A percentile compares a stretch with the other conserved stretches of the same genome.
Evolutionary conservation across 2,113 vertebrate genomes (phyloP).

Genomic region (Tilapia sparmanii): DNA sequence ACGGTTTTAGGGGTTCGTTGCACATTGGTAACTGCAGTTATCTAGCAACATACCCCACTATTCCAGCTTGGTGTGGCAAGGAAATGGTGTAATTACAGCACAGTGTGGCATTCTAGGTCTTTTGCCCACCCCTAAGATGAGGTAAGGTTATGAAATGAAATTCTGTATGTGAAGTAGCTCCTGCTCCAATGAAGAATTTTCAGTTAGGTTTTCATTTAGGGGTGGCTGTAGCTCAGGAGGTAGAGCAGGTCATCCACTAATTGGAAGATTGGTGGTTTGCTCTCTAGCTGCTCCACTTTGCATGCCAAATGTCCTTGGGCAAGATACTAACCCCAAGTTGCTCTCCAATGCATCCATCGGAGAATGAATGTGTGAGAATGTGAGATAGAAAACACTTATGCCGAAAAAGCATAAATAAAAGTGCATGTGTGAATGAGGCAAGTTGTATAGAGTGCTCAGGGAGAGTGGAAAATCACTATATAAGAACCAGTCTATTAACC

Average conservation of each 20-base stretch:
- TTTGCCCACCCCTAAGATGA: neutral
- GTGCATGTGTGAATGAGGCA: neutral
- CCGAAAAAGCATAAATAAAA: neutral
- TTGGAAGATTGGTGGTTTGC: neutral
- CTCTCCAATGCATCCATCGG: neutral
- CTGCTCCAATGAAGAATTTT: neutral
- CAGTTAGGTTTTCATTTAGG: neutral
- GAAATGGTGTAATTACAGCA: constrained; percentile 12
- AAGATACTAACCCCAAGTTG: neutral
- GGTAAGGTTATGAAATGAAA: neutral
- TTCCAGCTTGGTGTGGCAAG: constrained; percentile 45
- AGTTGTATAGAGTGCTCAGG: neutral
- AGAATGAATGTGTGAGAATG: neutral
- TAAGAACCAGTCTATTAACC: neutral
- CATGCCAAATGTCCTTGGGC: neutral
- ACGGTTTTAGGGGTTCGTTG: constrained; percentile 2
- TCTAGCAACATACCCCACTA: neutral
- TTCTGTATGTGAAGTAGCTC: neutral
- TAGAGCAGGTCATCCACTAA: neutral
- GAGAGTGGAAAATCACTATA: neutral
- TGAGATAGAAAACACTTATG: neutral
- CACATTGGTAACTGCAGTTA: neutral
- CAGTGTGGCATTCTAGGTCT: neutral
- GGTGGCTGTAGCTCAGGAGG: neutral
- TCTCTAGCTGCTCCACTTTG: neutral